phyloP scores from a whole-genome alignment of 2,888 invertebrate species.

The Blastobasis lacticolella region DNA sequence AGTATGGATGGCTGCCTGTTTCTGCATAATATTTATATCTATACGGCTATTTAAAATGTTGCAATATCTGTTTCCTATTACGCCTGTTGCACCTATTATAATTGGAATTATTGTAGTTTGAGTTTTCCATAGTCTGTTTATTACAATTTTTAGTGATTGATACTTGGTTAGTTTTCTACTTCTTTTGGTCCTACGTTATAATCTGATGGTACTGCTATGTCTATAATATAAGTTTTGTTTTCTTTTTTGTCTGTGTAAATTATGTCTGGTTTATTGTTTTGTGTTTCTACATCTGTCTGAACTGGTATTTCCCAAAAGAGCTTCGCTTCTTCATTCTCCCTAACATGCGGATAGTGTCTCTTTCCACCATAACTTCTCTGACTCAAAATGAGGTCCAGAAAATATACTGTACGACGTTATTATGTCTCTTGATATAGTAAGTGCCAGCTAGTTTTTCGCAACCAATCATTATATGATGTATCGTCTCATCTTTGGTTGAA shows the following conservation, averaged over 20 bases:
- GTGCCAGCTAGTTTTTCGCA: conserved; percentile 13
- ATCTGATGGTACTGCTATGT: conserved; percentile 8
- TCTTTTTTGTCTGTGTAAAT: conserved; percentile 1
- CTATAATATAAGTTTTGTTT: conserved; percentile 6
- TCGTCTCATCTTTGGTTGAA: conserved; percentile 1
- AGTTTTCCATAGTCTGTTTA: too few relatives aligned
- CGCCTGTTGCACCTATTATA: too few relatives aligned
- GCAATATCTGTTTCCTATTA: too few relatives aligned
- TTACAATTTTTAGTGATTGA: too few relatives aligned
- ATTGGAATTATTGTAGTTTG: too few relatives aligned
- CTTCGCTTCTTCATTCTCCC: conserved; percentile 4
- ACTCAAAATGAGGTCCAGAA: neutral
- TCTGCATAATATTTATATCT: too few relatives aligned
- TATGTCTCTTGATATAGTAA: too few relatives aligned
- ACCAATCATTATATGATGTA: conserved; percentile 10
- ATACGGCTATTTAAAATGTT: too few relatives aligned
- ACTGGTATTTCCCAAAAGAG: conserved; percentile 3
- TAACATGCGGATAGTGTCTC: conserved; percentile 1
- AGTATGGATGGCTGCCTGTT: too few relatives aligned
- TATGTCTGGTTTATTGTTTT: neutral
- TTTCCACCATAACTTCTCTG: conserved; percentile 1
- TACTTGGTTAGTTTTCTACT: neutral
- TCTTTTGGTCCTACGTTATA: conserved; percentile 6
- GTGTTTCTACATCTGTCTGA: too few relatives aligned
- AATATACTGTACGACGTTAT: conserved; percentile 9